Conservation (phyloP, 2,797 vertebrate species). For the Muscicapa striata region DNA sequence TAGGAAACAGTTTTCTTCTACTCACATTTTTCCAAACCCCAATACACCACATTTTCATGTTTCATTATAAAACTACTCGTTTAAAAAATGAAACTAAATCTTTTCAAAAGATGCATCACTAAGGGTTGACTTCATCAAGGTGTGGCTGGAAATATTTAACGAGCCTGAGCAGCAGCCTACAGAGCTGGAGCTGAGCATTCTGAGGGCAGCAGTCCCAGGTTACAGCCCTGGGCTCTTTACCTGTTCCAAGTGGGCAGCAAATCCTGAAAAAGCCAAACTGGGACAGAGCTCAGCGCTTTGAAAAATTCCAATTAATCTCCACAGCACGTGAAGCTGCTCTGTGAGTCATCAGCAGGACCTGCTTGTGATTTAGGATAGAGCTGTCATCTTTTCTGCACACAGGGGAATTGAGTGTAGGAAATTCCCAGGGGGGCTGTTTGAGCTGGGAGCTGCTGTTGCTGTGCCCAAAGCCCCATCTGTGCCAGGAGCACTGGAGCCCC, state of each 20-base stretch:
- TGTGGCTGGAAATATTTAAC: not conserved
- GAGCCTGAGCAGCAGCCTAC: not conserved
- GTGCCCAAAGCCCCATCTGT: not conserved
- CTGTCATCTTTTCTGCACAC: not conserved
- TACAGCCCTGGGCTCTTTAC: not conserved
- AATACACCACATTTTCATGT: accelerated
- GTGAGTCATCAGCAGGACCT: not conserved
- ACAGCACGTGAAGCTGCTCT: not conserved
- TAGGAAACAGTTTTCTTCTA: not conserved
- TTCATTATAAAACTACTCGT: not conserved
- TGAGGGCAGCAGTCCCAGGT: not conserved
- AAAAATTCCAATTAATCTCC: not conserved
- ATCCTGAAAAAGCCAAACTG: not conserved
- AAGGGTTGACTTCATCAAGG: conserved; percentile 27
- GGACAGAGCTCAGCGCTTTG: not conserved
- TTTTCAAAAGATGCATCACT: not conserved
- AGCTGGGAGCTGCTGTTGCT: not conserved
- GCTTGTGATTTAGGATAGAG: not conserved
- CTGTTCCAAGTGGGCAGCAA: not conserved
- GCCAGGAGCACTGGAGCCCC: not conserved
- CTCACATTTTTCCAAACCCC: not conserved
- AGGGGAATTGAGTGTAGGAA: accelerated
- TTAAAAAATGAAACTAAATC: not conserved
- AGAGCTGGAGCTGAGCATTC: not conserved
- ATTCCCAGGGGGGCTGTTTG: not conserved